Evolutionary conservation across 2,888 invertebrate species (phyloP), one percentile per base, ranked within the genome.

Genomic region (Amblyjoppa fuscipennis): DNA sequence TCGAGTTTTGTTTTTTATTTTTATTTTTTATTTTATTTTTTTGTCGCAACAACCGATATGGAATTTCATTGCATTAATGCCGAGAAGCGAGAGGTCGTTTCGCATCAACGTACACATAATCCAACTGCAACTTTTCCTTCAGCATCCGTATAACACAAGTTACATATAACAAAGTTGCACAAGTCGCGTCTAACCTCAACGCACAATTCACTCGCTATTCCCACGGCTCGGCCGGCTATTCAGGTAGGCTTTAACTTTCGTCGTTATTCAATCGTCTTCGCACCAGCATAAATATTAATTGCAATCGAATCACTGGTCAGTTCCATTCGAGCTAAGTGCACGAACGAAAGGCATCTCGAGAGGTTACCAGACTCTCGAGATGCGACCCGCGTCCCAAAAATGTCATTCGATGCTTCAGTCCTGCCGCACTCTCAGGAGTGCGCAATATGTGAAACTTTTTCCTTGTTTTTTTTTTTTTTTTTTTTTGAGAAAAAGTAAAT

Each of bases 21-120:
- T 20, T 20, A 20, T 20, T 45, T 61, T 74, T 75, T 25, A 3
- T 41, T 73, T 45, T 61, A 49, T 31, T 31, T 38, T 28, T 31
- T 3, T 31, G 61, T 61, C 13, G 49, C 75, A 6, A 64, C 64
- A 64, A 20, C 49, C 75, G 64, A 64, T 51, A 75, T 49, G 49
- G 64, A 74, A 64, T 49, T 16, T 16, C 13, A 3, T 49, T 49
- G 45, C 13, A 49, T 75, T 49, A 49, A 64, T 64, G 64, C n/a
- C 45, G 6, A 41, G 34, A 31, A 49, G 49, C 16, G 49, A 75
- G 49, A 61, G 75, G 45, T 64, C 75, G 49, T 16, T 1, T n/a
- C 61, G 34, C 34, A 6, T 64, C 31, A 31, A 1, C 13, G 31
- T 13, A 31, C 6, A 28, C 11, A n/a, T 28, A 64, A 64, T 64